A percentile compares a stretch with the other conserved stretches of the same genome.
These are phyloP conservation scores for Amphiprion clarkii DNA, from an alignment of 2,797 vertebrate genomes.

Conservation along the genomic window DNA sequence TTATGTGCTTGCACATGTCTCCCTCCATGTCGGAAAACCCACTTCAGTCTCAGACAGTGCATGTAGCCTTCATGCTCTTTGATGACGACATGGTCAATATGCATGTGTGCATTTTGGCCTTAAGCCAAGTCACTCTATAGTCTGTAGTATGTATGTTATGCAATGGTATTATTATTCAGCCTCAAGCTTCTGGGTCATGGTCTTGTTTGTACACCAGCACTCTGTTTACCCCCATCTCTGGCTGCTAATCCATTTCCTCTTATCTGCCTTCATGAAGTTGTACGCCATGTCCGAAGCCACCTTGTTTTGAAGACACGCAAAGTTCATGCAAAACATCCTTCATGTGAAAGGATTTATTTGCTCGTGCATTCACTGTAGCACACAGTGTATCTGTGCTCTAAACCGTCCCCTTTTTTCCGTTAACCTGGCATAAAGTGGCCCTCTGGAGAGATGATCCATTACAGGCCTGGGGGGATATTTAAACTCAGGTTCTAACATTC, in stretches of 20 bases:
- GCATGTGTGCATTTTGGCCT: constrained; percentile 69
- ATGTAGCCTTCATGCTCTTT: constrained; percentile 57
- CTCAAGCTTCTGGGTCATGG: constrained; percentile 59
- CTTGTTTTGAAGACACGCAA: constrained; percentile 54
- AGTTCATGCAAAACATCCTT: constrained; percentile 61
- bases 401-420: constrained; percentile 32
- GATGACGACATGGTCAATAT: constrained; percentile 54
- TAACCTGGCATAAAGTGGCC: constrained; percentile 20
- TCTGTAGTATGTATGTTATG: constrained; percentile 54
- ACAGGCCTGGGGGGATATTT: constrained; percentile 44
- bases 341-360: constrained; percentile 47
- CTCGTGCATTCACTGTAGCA: constrained; percentile 40
- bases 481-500: constrained; percentile 17
- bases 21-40: constrained; percentile 50
- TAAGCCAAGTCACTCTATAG: constrained; percentile 50
- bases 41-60: constrained; percentile 60
- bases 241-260: constrained; percentile 70
- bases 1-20: constrained; percentile 49
- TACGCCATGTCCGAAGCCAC: constrained; percentile 53
- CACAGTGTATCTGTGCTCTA: constrained; percentile 14
- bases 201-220: constrained; percentile 67
- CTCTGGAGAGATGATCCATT: constrained; percentile 46
- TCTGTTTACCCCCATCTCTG: constrained; percentile 61
- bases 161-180: constrained; percentile 60
- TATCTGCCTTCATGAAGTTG: constrained; percentile 55